A percentile compares a stretch with the other conserved stretches of the same genome.
Conservation (phyloP, 2,113 vertebrate species). For the Turnix velox region DNA sequence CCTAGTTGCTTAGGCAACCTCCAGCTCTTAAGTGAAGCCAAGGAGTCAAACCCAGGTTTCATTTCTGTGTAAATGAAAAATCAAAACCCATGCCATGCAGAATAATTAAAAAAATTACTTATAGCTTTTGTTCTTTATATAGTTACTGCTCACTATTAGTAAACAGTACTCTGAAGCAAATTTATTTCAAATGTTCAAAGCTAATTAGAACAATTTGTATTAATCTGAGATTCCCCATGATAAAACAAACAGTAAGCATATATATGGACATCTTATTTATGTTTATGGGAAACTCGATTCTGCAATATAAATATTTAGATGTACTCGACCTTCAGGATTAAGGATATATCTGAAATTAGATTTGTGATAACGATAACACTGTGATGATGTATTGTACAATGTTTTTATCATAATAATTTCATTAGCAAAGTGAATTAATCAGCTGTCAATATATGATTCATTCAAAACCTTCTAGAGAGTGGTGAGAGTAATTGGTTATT, state of each 20-base stretch:
- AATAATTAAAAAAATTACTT: not conserved
- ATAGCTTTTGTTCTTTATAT: not conserved
- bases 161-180: not conserved
- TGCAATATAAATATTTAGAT: not conserved
- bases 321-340: not conserved
- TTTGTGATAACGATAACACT: not conserved
- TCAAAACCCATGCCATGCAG: not conserved
- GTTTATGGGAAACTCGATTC: not conserved
- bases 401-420: not conserved
- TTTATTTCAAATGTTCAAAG: not conserved
- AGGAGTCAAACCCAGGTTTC: not conserved
- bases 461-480: not conserved
- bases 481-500: not conserved
- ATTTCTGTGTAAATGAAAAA: not conserved
- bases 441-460: not conserved
- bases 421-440: not conserved
- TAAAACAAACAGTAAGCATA: not conserved
- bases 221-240: not conserved
- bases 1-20: not conserved
- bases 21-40: not conserved
- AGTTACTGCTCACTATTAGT: not conserved
- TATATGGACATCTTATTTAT: not conserved
- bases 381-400: not conserved
- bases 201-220: not conserved
- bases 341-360: not conserved